Percentiles rank a stretch among this genome's conserved stretches.
phyloP scores from a whole-genome alignment of 2,888 invertebrate species.

The Eudemis profundana region DNA sequence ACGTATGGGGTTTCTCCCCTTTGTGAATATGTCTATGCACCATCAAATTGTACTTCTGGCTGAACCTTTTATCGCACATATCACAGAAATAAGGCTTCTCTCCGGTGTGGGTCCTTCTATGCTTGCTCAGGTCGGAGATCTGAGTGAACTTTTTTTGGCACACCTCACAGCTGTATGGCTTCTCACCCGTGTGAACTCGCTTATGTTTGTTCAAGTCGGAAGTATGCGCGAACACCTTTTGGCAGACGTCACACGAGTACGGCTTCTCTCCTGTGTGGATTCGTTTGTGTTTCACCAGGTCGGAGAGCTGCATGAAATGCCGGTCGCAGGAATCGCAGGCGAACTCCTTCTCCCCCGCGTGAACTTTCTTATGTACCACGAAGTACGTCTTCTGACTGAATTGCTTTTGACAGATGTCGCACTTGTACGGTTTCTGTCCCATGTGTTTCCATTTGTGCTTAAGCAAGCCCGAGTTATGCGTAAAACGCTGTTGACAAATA shows the following conservation, averaged over 20 bases:
- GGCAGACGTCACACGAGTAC: conserved; percentile 40
- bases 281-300: conserved; percentile 43
- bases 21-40: not conserved
- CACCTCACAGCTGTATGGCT: conserved; percentile 44
- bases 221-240: conserved; percentile 44
- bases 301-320: conserved; percentile 7
- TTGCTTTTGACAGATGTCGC: not conserved
- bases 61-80: not conserved
- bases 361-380: not conserved
- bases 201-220: conserved; percentile 44
- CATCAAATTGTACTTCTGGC: not conserved
- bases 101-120: not conserved
- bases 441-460: not conserved
- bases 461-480: not conserved
- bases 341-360: not conserved
- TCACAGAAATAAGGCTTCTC: not conserved
- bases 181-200: conserved; percentile 45
- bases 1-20: not conserved
- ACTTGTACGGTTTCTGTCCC: not conserved
- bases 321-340: not conserved
- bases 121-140: not conserved
- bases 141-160: not conserved
- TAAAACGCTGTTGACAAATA: not conserved
- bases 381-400: not conserved
- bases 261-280: conserved; percentile 47